Base-by-base conservation (phyloP, 2,888 invertebrate species). In the Xestoiulus laeticollis region DNA sequence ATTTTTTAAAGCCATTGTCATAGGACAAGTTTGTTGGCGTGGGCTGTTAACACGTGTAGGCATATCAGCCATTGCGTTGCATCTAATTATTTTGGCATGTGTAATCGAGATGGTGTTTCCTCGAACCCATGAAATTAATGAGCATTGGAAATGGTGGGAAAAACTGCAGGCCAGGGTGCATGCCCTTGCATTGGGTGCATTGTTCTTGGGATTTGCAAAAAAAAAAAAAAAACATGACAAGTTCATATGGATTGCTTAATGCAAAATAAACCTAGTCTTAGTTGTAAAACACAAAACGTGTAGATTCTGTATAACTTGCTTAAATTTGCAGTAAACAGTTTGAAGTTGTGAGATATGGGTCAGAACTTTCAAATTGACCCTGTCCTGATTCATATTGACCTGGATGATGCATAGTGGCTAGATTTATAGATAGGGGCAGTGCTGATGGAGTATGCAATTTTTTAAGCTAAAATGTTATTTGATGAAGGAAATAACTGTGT, bases 151-250 rank as follows among this genome's bases (percentile, higher is more conserved):
- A 26, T 68, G 68, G 68, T 68, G 68, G 68, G 26, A 68, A 68
- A 68, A 68, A 68, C 68, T 26, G 68, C 68, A 68, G n/a, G n/a
- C n/a, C n/a, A n/a, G 68, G 68, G 68, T 68, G 22, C 68, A 26
- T 68, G 68, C 19, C 68, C 68, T 26, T 68, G 26, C 43, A 43
- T 43, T 43, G 5, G 14, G 48, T 1, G 68, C 26, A 26, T 26
- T n/a, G 43, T 8, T 5, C 43, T 8, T 68, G 68, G 48, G 26
- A 68, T 26, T 10, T 26, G 4, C n/a, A n/a, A n/a, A n/a, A n/a
- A n/a, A n/a, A n/a, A n/a, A n/a, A n/a, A n/a, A n/a, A 3, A n/a
- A 43, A 10, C 10, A 26, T 68, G 26, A 10, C 2, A 68, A 68
- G 68, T 68, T 68, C 68, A 68, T 68, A 26, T 19, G 22, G 68